Base-by-base conservation (phyloP, 2,113 vertebrate species). In the cat (Felis catus) region DNA sequence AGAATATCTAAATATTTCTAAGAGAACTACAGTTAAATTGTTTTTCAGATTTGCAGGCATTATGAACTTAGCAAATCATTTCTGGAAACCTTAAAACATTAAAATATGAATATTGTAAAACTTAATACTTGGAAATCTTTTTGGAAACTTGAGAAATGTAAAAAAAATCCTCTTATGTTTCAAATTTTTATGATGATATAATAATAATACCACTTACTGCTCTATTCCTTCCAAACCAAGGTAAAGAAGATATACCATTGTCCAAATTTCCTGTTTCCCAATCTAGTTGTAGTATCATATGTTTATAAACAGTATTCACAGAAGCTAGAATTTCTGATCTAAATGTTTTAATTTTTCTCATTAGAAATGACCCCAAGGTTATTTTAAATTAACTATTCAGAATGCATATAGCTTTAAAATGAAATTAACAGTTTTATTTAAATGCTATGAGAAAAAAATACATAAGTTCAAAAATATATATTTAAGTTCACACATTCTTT, bases 1-100 rank as follows among this genome's bases (percentile, higher is more conserved):
- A 68, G 79, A 71, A 66, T 48, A 89, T 48, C 18, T 70, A 85
- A 86, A 31, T 14, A 53, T 80, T 81, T 96, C 33, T 70, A 39
- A 96, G 45, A 89, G 36, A 94, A 61, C 13, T 78, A 45, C 33
- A 14, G 33, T 82, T 86, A 92, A 86, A 66, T 83, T 89, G 14
- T 12, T 48, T 39, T 68, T 96, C 80, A 13, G 66, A 92, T 95
- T 91, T 71, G 12, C 7, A 94, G 65, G 87, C 11, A 66, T 93
- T 91, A 65, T 58, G n/a, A 90, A 74, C 16, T 58, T 84, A 87
- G n/a, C 12, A 82, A 92, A 80, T 88, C 1, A 53, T 88, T 87
- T 97, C n/a, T 88, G n/a, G 5, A 97, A 83, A 94, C 4, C 51
- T 76, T 82, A 78, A 93, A 93, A 89, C 5, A 89, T 71, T 96